A percentile compares a stretch with the other conserved stretches of the same genome.
Evolutionary conservation across 2,888 invertebrate genomes (phyloP).

Genomic region (Pheosia tremula): DNA sequence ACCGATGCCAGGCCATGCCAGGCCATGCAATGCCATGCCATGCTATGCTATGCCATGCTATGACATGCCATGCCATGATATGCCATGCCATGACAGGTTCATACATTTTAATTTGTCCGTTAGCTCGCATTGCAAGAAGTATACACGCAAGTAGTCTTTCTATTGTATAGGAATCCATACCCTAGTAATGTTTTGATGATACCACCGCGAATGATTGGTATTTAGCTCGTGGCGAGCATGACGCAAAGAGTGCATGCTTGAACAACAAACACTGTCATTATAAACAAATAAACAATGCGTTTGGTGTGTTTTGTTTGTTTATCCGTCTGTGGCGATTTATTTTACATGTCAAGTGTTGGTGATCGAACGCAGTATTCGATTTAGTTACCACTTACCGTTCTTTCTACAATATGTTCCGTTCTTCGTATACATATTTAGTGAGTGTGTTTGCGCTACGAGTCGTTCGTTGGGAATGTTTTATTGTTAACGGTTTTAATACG

Average conservation of each 20-base stretch:
- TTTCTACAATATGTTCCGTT: slow-evolving; percentile 32
- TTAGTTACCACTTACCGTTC: slow-evolving; percentile 9
- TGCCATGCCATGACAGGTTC: too few relatives aligned
- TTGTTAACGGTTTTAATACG: slow-evolving; percentile 7
- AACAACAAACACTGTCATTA: slow-evolving; percentile 20
- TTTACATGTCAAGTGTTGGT: slow-evolving; percentile 43
- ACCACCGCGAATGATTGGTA: background rate
- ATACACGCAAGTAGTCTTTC: too few relatives aligned
- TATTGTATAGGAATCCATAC: too few relatives aligned
- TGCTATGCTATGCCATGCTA: too few relatives aligned
- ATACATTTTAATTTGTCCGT: too few relatives aligned
- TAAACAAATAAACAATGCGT: slow-evolving; percentile 36
- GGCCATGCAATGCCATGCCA: too few relatives aligned
- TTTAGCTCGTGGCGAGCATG: background rate
- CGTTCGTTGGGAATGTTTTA: slow-evolving; percentile 6
- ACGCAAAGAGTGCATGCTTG: slow-evolving; percentile 6
- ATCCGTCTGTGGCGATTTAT: slow-evolving; percentile 20
- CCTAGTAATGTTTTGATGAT: background rate
- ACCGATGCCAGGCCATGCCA: too few relatives aligned
- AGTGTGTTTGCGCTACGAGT: slow-evolving; percentile 47
- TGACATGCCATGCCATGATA: too few relatives aligned
- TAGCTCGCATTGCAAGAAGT: too few relatives aligned
- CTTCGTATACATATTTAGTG: slow-evolving; percentile 33
- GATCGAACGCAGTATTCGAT: slow-evolving; percentile 32
- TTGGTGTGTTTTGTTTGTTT: slow-evolving; percentile 16